Base-by-base conservation (phyloP, 2,113 vertebrate species). In the Fulmarus glacialis region DNA sequence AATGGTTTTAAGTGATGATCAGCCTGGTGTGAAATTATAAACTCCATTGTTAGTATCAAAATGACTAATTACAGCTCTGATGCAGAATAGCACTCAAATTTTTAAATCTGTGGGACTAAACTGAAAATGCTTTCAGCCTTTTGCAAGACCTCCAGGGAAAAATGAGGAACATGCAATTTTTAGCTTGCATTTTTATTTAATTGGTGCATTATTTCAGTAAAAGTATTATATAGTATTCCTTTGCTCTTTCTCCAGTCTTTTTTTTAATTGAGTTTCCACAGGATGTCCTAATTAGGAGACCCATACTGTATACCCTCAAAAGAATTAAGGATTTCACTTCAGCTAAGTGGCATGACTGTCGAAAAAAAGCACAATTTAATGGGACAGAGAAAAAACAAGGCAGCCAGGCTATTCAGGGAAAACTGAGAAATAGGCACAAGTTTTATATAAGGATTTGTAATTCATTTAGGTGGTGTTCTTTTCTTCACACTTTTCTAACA, bases 21-120 rank as follows among this genome's bases (percentile, higher is more conserved):
- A 96, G 73, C 91, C 89, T 96, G 84, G 73, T 97, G 94, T 96
- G 87, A 96, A 97, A 97, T 96, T 58, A 96, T 94, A 40, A 97
- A 95, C 66, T 82, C 70, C 42, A 55, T 82, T 94, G 87, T 96
- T 90, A 93, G 11, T 73, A 91, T 79, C 52, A 87, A 93, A 97
- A 87, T 88, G 42, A 87, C 81, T 96, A 93, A 97, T 96, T 96
- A 85, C 87, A 82, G 59, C 80, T 83, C 64, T 73, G 55, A 73
- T 94, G 60, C 36, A 87, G 64, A 95, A 82, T 70, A 89, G 24
- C 52, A 75, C 36, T 85, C 62, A 43, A 9, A 24, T 85, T 92
- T 95, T 80, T 16, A 17, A 68, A 87, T 79, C 48, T 45, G 30
- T 19, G 53, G 26, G 30, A 23, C 87, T 87, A 56, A 93, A 87